Evolutionary conservation across 2,888 invertebrate species (phyloP).

Genomic region (Coelinius sp.): DNA sequence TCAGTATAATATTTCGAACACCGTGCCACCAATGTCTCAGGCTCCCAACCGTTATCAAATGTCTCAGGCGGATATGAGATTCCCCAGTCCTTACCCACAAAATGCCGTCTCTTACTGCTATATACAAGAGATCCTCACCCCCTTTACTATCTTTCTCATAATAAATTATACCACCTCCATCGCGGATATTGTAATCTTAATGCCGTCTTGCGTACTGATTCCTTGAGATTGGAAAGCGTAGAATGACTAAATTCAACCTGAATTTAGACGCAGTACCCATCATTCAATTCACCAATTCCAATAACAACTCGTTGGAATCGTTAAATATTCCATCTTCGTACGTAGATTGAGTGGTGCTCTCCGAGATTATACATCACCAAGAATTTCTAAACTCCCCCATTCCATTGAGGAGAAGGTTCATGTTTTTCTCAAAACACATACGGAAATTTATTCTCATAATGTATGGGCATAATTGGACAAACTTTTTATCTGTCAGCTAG

Average conservation of each 20-base stretch:
- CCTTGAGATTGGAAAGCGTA: not conserved
- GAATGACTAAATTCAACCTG: not conserved
- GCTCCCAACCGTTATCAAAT: constrained; percentile 57
- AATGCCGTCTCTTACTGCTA: constrained; percentile 48
- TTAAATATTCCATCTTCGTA: constrained; percentile 14
- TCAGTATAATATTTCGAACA: constrained; percentile 61
- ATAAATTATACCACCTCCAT: constrained; percentile 59
- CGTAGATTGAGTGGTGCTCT: not conserved
- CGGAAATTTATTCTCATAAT: too few relatives aligned
- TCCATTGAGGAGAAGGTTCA: not conserved
- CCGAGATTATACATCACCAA: not conserved
- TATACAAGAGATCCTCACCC: not conserved
- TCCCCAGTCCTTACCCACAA: constrained; percentile 55
- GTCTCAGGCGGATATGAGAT: constrained; percentile 68
- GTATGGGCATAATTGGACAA: too few relatives aligned
- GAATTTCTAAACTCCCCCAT: too few relatives aligned
- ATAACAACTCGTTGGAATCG: not conserved
- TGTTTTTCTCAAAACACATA: too few relatives aligned
- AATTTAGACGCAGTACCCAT: not conserved
- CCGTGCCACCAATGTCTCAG: constrained; percentile 32
- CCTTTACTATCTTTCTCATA: constrained; percentile 24
- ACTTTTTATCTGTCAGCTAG: not conserved
- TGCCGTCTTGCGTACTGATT: constrained; percentile 37
- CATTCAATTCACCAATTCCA: constrained; percentile 22
- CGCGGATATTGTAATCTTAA: constrained; percentile 59